phyloP scores from a whole-genome alignment of 2,888 invertebrate species.

The Spatulosminthurus flaviceps region DNA sequence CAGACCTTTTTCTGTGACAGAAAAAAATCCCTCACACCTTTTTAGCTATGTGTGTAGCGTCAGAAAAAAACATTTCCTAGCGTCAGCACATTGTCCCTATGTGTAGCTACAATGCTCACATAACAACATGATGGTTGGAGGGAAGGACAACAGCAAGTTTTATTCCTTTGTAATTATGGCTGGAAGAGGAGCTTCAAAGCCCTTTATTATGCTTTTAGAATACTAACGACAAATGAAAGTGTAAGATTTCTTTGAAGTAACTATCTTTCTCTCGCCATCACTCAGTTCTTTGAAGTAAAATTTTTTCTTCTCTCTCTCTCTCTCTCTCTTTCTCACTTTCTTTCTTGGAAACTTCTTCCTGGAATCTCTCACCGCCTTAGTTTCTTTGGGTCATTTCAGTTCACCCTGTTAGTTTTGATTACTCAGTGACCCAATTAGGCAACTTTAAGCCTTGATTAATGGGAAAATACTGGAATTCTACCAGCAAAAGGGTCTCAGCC shows the following conservation, averaged over 20 bases:
- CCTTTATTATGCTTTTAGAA: constrained; percentile 6
- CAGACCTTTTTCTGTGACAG: too few relatives aligned
- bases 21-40: too few relatives aligned
- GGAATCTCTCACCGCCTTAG: neutral
- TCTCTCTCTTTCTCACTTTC: too few relatives aligned
- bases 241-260: constrained; percentile 1
- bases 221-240: neutral
- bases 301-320: too few relatives aligned
- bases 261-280: neutral
- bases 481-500: too few relatives aligned
- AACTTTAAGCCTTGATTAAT: constrained; percentile 2
- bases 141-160: neutral
- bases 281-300: neutral
- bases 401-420: constrained; percentile 11
- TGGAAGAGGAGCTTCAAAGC: constrained; percentile 3
- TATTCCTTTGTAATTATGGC: constrained; percentile 16
- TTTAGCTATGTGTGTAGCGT: too few relatives aligned
- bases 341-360: neutral
- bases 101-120: too few relatives aligned
- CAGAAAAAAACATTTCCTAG: too few relatives aligned
- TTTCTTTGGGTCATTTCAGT: constrained; percentile 4
- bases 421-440: constrained; percentile 3
- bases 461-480: neutral
- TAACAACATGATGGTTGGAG: neutral
- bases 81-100: too few relatives aligned